Conservation (phyloP, 2,888 invertebrate genomes). For the Drosophila multiciliata region DNA sequence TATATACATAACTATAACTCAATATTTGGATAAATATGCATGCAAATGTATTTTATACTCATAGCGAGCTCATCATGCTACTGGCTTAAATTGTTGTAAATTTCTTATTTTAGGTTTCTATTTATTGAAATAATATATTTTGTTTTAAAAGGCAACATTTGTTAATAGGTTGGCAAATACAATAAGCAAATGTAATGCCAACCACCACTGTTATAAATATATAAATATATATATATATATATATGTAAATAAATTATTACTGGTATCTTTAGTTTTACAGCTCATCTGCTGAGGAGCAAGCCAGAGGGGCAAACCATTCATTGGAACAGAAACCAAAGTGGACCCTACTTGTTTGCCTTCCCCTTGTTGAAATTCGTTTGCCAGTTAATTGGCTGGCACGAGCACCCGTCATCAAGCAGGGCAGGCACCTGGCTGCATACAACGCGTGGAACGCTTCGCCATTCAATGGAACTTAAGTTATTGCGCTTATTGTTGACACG, state of each 20-base stretch:
- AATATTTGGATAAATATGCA: constrained; percentile 24
- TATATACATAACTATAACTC: constrained; percentile 30
- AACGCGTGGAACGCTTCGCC: constrained; percentile 31
- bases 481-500: constrained; percentile 80
- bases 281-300: background rate
- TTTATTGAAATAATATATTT: constrained; percentile 33
- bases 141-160: constrained; percentile 52
- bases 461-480: constrained; percentile 76
- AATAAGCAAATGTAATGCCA: constrained; percentile 29
- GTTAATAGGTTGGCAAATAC: constrained; percentile 52
- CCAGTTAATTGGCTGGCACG: constrained; percentile 71
- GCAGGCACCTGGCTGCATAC: constrained; percentile 41
- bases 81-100: constrained; percentile 14
- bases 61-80: background rate
- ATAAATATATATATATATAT: constrained; percentile 8
- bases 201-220: constrained; percentile 31
- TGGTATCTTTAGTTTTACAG: background rate
- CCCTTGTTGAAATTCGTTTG: constrained; percentile 64
- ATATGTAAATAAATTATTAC: constrained; percentile 9
- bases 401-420: constrained; percentile 25
- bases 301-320: constrained; percentile 30
- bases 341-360: constrained; percentile 51
- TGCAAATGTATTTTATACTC: constrained; percentile 24
- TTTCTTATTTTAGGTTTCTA: constrained; percentile 35
- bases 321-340: constrained; percentile 50